A percentile compares a stretch with the other conserved stretches of the same genome.
Conservation (phyloP, 35 echinoderm and acorn worm species). For the Apostichopus parvimensis region DNA sequence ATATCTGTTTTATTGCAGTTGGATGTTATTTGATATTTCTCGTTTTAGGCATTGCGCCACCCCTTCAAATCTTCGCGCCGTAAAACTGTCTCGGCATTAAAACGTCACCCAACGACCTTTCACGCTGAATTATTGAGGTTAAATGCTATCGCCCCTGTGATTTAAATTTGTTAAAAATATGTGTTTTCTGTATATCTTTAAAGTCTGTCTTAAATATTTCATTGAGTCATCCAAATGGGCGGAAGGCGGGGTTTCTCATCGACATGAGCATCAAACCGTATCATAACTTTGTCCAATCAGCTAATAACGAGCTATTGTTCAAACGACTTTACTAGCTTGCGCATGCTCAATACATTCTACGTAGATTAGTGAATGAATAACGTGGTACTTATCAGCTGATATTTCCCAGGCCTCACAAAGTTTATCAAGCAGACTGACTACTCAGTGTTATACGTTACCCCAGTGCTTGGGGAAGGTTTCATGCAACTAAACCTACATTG, state of each 20-base stretch:
- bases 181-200: not conserved
- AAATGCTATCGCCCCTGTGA: not conserved
- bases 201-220: not conserved
- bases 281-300: not conserved
- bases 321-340: too few species aligned
- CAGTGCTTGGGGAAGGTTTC: too few species aligned
- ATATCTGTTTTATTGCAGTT: not conserved
- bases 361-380: constrained; percentile 5
- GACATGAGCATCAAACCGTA: not conserved
- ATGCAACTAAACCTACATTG: too few species aligned
- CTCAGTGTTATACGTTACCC: too few species aligned
- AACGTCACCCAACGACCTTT: not conserved
- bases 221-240: not conserved
- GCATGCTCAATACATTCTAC: not conserved
- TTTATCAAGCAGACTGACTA: not conserved
- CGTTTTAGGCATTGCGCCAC: not conserved
- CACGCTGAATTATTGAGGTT: not conserved
- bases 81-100: not conserved
- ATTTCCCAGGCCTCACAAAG: not conserved
- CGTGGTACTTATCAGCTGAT: not conserved
- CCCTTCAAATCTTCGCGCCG: not conserved
- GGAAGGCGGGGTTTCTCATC: not conserved
- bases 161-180: not conserved
- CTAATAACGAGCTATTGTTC: not conserved
- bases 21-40: not conserved